Evolutionary conservation across 2,797 vertebrate species (phyloP), one percentile per base, ranked within the genome.

Genomic region (Rhynchonycteris naso): DNA sequence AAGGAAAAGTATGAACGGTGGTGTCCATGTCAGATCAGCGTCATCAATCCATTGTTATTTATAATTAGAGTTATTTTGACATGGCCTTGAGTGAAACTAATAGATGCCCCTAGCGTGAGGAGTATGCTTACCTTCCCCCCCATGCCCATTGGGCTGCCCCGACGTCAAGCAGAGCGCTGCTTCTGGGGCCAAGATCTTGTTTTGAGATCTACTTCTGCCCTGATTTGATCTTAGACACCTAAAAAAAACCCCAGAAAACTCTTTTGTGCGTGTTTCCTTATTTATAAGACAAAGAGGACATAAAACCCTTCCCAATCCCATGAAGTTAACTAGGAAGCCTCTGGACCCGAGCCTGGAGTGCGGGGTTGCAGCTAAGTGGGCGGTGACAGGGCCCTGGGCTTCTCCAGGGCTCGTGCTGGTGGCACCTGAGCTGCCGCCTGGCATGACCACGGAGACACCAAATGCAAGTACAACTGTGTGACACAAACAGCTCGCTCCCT

Each of bases 81-180:
- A 35, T 33, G 75, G n/a, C 16, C 69, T 86, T 84, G 61, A 56
- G 16, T 56, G 65, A 69, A 68, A 69, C 33, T 16, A 84, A 26
- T 28, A 84, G 22, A 16, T 47, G 18, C n/a, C 90, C 92, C 65
- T 24, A 8, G 65, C 35, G 7, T 19, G 47, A 75, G 13, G 26
- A 59, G 4, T 6, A 22, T 13, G 3, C 6, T n/a, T 66, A 12
- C 0, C 11, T 66, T 14, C 0, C 11, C 50, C 54, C 38, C 7
- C 10, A 22, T 65, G 59, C 52, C 69, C 2, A 0, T 14, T 10
- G 54, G 50, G 56, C 33, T 24, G 72, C 9, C 54, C 68, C 24
- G 56, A 28, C 21, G 19, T 54, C 21, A 4, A 66, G 54, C 18
- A 47, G 61, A 59, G 14, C 4, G 26, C 15, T 12, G 26, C 24